Conservation (phyloP, 2,888 invertebrate species). For the Eupeodes latifasciatus region DNA sequence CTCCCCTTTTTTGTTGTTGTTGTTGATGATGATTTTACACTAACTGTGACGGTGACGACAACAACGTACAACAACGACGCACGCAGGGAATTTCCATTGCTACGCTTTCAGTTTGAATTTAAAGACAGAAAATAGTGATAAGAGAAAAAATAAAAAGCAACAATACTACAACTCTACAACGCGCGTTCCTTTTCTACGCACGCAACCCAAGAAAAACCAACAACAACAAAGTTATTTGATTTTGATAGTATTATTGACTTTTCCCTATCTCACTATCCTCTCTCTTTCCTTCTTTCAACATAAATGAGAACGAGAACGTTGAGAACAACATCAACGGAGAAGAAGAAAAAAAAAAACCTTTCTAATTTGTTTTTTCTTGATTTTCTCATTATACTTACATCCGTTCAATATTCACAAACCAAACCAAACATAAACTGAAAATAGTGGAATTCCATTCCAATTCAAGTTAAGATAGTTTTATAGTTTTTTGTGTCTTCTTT, state of each 20-base stretch:
- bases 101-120: no score
- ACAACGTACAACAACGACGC: slow-evolving; percentile 1
- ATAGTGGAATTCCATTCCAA: slow-evolving; percentile 17
- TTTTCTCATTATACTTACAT: slow-evolving; percentile 53
- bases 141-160: slow-evolving; percentile 17
- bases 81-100: slow-evolving; percentile 65
- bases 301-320: no score
- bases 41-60: background rate
- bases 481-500: slow-evolving; percentile 1
- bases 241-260: slow-evolving; percentile 37
- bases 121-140: slow-evolving; percentile 25
- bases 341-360: slow-evolving; percentile 1
- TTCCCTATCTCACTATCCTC: background rate
- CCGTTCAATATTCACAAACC: slow-evolving; percentile 23
- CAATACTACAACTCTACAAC: slow-evolving; percentile 17
- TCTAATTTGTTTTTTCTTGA: slow-evolving; percentile 53
- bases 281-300: background rate
- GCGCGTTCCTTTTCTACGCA: slow-evolving; percentile 28
- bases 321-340: no score
- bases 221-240: background rate
- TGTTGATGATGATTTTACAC: no score
- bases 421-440: background rate
- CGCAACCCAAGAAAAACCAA: slow-evolving; percentile 30
- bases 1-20: background rate
- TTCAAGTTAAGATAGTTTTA: background rate